A percentile compares a stretch with the other conserved stretches of the same genome.
These are phyloP conservation scores for Ferrisia virgata DNA, from an alignment of 2,888 invertebrate species.

Conservation along the genomic window DNA sequence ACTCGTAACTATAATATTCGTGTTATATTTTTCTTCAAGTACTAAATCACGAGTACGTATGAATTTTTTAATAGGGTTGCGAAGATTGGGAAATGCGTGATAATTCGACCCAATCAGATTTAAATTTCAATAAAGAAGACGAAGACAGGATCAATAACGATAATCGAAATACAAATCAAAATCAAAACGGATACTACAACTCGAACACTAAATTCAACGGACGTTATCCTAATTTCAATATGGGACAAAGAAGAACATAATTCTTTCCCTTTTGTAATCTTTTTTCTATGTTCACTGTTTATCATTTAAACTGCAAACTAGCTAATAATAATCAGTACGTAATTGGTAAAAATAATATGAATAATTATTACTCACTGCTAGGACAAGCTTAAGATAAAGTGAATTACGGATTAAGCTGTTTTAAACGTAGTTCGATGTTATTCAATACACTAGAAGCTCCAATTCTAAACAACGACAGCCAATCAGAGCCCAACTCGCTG, in stretches of 20 bases:
- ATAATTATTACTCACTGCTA: not conserved
- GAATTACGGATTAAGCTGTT: not conserved
- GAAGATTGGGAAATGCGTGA: slow-evolving; percentile 39
- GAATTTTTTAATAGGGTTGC: slow-evolving; percentile 5
- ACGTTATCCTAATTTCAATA: not conserved
- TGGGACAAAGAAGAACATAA: not conserved
- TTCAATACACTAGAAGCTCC: slow-evolving; percentile 90
- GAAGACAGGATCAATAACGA: not conserved
- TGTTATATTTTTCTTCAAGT: too few relatives aligned
- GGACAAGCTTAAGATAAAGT: not conserved
- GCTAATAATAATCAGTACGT: not conserved
- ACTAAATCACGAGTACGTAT: not conserved
- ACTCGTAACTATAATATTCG: not conserved
- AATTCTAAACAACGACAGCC: slow-evolving; percentile 85
- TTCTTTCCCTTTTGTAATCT: not conserved
- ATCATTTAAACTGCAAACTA: too few relatives aligned
- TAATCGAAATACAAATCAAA: not conserved
- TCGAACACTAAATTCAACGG: slow-evolving; percentile 17
- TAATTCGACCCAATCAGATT: not conserved
- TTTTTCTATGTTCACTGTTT: not conserved
- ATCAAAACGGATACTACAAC: not conserved
- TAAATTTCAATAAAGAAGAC: slow-evolving; percentile 24
- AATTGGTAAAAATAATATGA: not conserved
- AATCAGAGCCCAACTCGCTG: slow-evolving; percentile 78
- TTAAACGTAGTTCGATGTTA: slow-evolving; percentile 60